Conservation (phyloP, 2,113 vertebrate genomes). For the Neodon shergylaensis region DNA sequence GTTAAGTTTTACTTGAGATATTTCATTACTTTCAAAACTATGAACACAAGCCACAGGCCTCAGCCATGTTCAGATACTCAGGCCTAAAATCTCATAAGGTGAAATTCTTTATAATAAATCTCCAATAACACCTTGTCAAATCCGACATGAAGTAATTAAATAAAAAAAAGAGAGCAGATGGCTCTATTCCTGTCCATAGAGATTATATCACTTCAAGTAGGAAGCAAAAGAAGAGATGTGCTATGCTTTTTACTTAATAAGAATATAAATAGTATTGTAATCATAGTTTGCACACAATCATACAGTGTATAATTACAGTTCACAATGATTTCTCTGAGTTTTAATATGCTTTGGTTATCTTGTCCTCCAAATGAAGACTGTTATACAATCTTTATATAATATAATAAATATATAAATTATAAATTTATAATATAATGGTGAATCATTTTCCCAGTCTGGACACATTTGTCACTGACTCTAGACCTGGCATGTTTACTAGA, state of each 20-base stretch:
- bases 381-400: slow-evolving; percentile 32
- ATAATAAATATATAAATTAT: too few relatives aligned
- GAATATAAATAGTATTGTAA: slow-evolving; percentile 71
- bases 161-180: slow-evolving; percentile 79
- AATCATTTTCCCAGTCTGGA: neutral
- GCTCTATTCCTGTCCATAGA: slow-evolving; percentile 72
- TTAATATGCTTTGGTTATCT: neutral
- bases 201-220: slow-evolving; percentile 76
- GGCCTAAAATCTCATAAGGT: slow-evolving; percentile 53
- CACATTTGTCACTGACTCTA: neutral
- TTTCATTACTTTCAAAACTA: slow-evolving; percentile 12
- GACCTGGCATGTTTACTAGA: neutral
- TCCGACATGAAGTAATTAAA: slow-evolving; percentile 44
- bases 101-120: slow-evolving; percentile 73
- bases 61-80: neutral
- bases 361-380: slow-evolving; percentile 17
- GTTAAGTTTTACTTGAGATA: slow-evolving; percentile 48
- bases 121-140: slow-evolving; percentile 44
- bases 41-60: neutral
- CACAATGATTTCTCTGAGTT: slow-evolving; percentile 30
- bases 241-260: slow-evolving; percentile 70
- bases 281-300: slow-evolving; percentile 7
- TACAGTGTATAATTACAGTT: slow-evolving; percentile 60
- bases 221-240: slow-evolving; percentile 70
- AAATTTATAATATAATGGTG: neutral